Conservation (phyloP, 2,888 invertebrate species). For the Spilarctia lutea region DNA sequence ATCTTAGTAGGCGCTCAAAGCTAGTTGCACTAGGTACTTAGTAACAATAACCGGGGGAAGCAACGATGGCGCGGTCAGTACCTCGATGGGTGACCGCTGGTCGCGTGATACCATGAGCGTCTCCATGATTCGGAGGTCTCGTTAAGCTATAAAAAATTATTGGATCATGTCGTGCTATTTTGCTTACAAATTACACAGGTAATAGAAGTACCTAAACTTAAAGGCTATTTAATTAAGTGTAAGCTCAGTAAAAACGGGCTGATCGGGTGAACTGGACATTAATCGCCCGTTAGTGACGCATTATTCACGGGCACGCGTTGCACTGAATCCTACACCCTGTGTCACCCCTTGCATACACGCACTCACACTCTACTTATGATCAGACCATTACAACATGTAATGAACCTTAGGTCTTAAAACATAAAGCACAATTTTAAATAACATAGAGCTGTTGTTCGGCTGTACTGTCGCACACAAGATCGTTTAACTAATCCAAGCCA, state of each 20-base stretch:
- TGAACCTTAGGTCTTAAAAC: slow-evolving; percentile 20
- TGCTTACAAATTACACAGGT: neutral
- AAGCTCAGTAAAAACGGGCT: slow-evolving; percentile 65
- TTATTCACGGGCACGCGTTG: slow-evolving; percentile 85
- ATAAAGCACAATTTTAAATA: slow-evolving; percentile 41
- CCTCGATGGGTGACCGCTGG: too few species aligned
- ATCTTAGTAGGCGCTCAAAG: too few species aligned
- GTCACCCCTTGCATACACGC: slow-evolving; percentile 63
- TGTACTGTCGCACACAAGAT: slow-evolving; percentile 51
- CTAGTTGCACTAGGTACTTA: too few species aligned
- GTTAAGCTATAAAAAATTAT: too few species aligned
- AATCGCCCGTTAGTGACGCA: slow-evolving; percentile 84
- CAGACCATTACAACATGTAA: slow-evolving; percentile 32
- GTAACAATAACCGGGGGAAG: too few species aligned
- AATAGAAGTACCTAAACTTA: slow-evolving; percentile 38
- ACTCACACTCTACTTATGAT: slow-evolving; percentile 43
- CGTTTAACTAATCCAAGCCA: slow-evolving; percentile 83
- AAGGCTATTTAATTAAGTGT: slow-evolving; percentile 53
- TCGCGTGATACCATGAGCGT: too few species aligned
- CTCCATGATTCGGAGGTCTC: too few species aligned
- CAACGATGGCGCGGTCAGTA: too few species aligned
- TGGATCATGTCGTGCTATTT: too few species aligned
- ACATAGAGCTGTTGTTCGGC: slow-evolving; percentile 30
- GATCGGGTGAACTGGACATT: slow-evolving; percentile 76
- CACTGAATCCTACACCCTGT: slow-evolving; percentile 75